phyloP scores from a whole-genome alignment of 2,797 vertebrate species.

The Melanotaenia pygmaea region DNA sequence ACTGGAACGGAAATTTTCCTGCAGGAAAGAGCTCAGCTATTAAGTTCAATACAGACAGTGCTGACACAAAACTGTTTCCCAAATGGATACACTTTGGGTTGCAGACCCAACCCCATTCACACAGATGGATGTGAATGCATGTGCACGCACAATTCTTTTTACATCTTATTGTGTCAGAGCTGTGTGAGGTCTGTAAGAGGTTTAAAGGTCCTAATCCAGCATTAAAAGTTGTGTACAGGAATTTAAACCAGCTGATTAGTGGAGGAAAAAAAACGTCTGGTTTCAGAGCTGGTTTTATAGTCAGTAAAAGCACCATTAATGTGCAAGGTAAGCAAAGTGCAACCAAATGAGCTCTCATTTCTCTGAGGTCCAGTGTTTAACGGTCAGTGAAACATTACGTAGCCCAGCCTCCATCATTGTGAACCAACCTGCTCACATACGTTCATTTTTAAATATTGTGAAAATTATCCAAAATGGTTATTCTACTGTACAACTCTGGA shows the following conservation, averaged over 20 bases:
- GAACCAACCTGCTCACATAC: constrained; percentile 37
- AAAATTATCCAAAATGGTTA: neutral
- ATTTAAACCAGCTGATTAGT: constrained; percentile 40
- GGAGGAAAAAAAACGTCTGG: constrained; percentile 14
- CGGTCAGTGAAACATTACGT: constrained; percentile 55
- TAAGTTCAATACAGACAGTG: constrained; percentile 38
- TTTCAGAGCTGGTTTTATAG: constrained; percentile 18
- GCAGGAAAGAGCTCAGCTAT: constrained; percentile 58
- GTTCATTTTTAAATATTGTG: constrained; percentile 47
- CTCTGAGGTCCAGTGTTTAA: constrained; percentile 50
- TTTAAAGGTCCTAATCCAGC: constrained; percentile 60
- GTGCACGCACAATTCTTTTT: constrained; percentile 10
- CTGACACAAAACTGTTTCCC: constrained; percentile 36
- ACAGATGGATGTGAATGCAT: neutral
- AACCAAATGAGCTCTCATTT: constrained; percentile 52
- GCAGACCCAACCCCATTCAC: constrained; percentile 1
- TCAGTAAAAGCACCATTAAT: constrained; percentile 29
- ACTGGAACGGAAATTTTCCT: constrained; percentile 87
- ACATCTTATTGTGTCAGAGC: constrained; percentile 29
- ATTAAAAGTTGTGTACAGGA: constrained; percentile 40
- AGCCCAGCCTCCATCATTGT: constrained; percentile 19
- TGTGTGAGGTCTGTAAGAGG: constrained; percentile 41
- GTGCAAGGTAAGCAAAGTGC: constrained; percentile 35
- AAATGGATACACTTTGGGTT: constrained; percentile 24
- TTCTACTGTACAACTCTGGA: no score